phyloP scores from a whole-genome alignment of 2,888 invertebrate genomes.

The Aleiodes leptofemur region DNA sequence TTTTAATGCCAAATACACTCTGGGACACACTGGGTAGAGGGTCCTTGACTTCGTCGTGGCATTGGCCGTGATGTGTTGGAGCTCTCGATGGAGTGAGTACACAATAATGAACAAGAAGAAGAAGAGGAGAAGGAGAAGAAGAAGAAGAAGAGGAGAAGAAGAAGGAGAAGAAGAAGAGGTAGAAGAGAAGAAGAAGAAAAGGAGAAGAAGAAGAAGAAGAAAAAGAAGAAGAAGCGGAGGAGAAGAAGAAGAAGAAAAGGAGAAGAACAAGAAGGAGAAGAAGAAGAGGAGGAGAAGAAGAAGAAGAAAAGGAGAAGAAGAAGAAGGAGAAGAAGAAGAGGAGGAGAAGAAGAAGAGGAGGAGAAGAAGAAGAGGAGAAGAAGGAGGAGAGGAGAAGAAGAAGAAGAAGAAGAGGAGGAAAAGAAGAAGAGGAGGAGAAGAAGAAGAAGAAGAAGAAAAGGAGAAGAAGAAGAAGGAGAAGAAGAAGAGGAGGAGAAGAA shows the following conservation, averaged over 20 bases:
- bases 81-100: neutral
- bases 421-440: neutral
- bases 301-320: neutral
- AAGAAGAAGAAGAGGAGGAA: neutral
- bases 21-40: conserved; percentile 16
- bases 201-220: conserved; percentile 14
- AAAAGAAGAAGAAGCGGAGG: neutral
- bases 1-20: conserved; percentile 37
- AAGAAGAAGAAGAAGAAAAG: neutral
- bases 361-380: conserved; percentile 23
- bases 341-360: neutral
- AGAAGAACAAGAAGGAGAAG: conserved; percentile 10
- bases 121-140: neutral
- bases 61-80: conserved; percentile 44
- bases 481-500: neutral
- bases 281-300: neutral
- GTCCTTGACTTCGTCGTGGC: conserved; percentile 47
- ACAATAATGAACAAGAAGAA: conserved; percentile 14
- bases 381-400: neutral
- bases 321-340: neutral
- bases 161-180: neutral
- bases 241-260: neutral
- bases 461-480: neutral
- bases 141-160: conserved; percentile 23
- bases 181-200: neutral